These are phyloP conservation scores for Limanda limanda DNA, from an alignment of 2,113 vertebrate genomes.

Conservation along the genomic window DNA sequence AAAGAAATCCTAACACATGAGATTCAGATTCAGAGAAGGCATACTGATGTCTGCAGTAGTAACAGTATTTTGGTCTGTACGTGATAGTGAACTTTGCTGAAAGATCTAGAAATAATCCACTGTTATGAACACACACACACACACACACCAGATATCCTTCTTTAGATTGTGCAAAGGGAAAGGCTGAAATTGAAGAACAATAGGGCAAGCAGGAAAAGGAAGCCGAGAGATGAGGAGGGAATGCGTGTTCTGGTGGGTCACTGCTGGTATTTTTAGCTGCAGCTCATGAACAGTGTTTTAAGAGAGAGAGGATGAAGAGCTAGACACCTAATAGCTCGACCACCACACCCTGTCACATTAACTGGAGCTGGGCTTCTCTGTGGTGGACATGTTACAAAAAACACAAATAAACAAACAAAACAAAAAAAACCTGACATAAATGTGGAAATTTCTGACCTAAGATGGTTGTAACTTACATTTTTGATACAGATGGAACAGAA, in stretches of 20 bases:
- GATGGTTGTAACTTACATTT: background rate
- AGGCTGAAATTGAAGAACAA: conserved; percentile 64
- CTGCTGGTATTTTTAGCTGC: conserved; percentile 71
- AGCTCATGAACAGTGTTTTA: conserved; percentile 32
- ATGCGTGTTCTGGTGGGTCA: conserved; percentile 43
- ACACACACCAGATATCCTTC: background rate
- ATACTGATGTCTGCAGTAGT: too few relatives aligned
- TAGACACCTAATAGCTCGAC: conserved; percentile 37
- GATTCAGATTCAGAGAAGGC: background rate
- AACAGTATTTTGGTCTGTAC: background rate
- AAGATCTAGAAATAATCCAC: background rate
- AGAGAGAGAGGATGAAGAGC: conserved; percentile 22
- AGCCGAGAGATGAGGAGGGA: conserved; percentile 63
- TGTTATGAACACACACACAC: background rate
- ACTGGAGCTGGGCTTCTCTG: background rate
- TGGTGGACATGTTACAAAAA: too few relatives aligned
- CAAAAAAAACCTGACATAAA: background rate
- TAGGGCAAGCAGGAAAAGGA: conserved; percentile 75
- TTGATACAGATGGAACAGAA: background rate
- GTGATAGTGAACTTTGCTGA: background rate
- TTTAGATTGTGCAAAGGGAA: background rate
- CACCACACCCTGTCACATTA: background rate
- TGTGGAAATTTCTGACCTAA: background rate
- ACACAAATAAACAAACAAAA: too few relatives aligned
- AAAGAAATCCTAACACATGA: background rate